Evolutionary conservation across 1,140 invertebrate species (phyloP), one percentile per base, ranked within the genome.

Genomic region (Caenorhabditis remanei): DNA sequence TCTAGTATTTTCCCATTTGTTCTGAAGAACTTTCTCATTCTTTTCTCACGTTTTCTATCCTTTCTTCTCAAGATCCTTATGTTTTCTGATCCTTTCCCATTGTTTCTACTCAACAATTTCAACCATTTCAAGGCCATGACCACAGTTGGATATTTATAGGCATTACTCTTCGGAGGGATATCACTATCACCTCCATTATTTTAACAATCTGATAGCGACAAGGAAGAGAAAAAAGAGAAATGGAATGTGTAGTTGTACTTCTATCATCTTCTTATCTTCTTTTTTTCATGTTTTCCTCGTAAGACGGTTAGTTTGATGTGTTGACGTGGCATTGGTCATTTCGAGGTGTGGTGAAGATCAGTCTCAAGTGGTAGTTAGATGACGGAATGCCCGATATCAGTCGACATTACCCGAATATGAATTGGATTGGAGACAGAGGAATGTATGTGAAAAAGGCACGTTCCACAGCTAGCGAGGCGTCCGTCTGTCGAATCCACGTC

Each of bases 231-330:
- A 79, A 79, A 79, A 79, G 46, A 24, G 71, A 79, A 50, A 79
- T 79, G 71, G 71, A 79, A 79, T 79, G 71, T 79, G 71, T 79
- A 79, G 71, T 48, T 79, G 71, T 79, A 79, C 71, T 79, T 79
- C 71, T 53, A 50, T 79, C 65, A 71, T 71, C 65, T 71, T 19
- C 7, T 71, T 46, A 11, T 65, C 21, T 40, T 24, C 14, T 46
- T 46, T 43, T 71, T 40, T 71, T 32, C 65, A 46, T 71, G 65
- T 71, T 71, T 71, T 71, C 43, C 43, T 71, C 40, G n/a, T 43
- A 46, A 32, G 41, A 13, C 41, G 40, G 21, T 65, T 65, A 65
- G 24, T 40, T 40, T 9, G 24, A 65, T 32, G 32, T 65, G n/a
- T 71, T 71, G 65, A 71, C 65, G 65, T 46, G 65, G 65, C 65